phyloP scores from a whole-genome alignment of 2,888 invertebrate genomes.

The Hypolimnas misippus region DNA sequence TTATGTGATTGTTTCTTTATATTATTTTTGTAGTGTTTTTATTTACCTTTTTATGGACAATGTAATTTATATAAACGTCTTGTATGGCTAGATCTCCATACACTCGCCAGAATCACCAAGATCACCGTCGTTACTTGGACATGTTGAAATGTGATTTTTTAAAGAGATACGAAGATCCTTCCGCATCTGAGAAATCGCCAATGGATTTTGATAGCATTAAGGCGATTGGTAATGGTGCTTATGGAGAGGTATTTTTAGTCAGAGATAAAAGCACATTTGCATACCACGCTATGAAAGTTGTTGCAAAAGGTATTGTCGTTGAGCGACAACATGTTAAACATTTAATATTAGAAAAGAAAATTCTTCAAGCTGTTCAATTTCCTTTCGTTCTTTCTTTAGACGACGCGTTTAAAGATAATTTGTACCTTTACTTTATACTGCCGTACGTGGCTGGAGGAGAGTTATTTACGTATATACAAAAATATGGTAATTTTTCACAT shows the following conservation, averaged over 20 bases:
- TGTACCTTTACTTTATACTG: slow-evolving; percentile 92
- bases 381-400: slow-evolving; percentile 93
- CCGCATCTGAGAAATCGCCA: slow-evolving; percentile 44
- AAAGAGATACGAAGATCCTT: slow-evolving; percentile 52
- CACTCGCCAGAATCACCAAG: slow-evolving; percentile 62
- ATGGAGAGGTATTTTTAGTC: slow-evolving; percentile 92
- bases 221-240: slow-evolving; percentile 94
- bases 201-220: slow-evolving; percentile 89
- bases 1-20: slow-evolving; percentile 33
- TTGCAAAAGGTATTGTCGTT: slow-evolving; percentile 93
- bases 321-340: slow-evolving; percentile 95
- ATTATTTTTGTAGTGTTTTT: slow-evolving; percentile 41
- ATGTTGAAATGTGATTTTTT: slow-evolving; percentile 67
- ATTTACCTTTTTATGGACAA: slow-evolving; percentile 22
- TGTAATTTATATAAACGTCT: slow-evolving; percentile 21
- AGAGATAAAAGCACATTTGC: slow-evolving; percentile 85
- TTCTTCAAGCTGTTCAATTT: slow-evolving; percentile 91
- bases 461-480: slow-evolving; percentile 90
- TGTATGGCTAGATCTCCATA: slow-evolving; percentile 62
- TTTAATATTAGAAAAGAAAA: slow-evolving; percentile 93
- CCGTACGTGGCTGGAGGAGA: slow-evolving; percentile 94
- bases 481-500: slow-evolving; percentile 87
- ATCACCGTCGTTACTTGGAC: slow-evolving; percentile 65
- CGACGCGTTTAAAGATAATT: slow-evolving; percentile 92
- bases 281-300: slow-evolving; percentile 95